A percentile compares a stretch with the other conserved stretches of the same genome.
phyloP scores from a whole-genome alignment of 2,888 invertebrate genomes.

The Abrostola triplasia region DNA sequence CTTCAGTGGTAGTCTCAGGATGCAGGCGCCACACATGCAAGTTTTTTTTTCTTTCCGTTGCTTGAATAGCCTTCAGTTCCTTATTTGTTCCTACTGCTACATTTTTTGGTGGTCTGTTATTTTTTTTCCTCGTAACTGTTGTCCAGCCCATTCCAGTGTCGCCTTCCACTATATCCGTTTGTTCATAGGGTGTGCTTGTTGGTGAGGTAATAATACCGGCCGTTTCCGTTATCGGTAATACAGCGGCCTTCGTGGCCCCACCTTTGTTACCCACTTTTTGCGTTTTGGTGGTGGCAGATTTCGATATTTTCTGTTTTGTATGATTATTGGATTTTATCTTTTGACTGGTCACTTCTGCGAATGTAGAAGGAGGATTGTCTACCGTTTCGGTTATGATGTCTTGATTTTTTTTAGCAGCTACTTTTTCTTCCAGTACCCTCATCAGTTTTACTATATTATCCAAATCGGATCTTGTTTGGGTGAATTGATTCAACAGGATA shows the following conservation, averaged over 20 bases:
- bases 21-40: conserved; percentile 6
- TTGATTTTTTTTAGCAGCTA: not conserved
- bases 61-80: conserved; percentile 9
- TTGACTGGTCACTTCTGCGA: conserved; percentile 6
- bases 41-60: conserved; percentile 5
- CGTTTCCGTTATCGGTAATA: not conserved
- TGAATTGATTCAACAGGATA: not conserved
- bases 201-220: not conserved
- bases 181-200: not conserved
- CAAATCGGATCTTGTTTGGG: conserved; percentile 4
- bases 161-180: not conserved
- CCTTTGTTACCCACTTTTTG: conserved; percentile 6
- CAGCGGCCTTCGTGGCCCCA: conserved; percentile 12
- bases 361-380: conserved; percentile 2
- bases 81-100: conserved; percentile 8
- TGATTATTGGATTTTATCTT: not conserved
- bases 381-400: not conserved
- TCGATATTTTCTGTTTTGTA: not conserved
- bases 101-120: not conserved
- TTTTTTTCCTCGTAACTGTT: not conserved
- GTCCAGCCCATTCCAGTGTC: conserved; percentile 9
- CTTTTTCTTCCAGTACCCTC: conserved; percentile 5
- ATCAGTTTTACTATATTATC: conserved; percentile 1
- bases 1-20: not conserved
- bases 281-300: not conserved